Evolutionary conservation across 2,113 vertebrate genomes (phyloP).

Genomic region (Cnemophilus loriae): DNA sequence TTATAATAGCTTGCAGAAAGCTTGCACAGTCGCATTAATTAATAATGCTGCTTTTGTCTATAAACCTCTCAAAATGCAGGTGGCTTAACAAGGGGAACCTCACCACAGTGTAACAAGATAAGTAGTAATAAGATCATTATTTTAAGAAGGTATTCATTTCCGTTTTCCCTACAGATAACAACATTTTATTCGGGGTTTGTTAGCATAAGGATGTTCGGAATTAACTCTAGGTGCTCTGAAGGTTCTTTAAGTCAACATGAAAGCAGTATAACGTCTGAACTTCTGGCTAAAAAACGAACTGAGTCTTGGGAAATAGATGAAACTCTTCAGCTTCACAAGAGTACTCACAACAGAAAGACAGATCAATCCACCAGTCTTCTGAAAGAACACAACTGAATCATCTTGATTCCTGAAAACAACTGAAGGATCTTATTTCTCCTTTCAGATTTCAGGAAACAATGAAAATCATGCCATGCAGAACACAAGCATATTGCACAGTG

Average conservation of each 20-base stretch:
- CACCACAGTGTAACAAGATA: constrained; percentile 52
- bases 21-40: constrained; percentile 32
- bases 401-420: not conserved
- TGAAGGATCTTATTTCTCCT: not conserved
- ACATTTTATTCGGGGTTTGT: constrained; percentile 38
- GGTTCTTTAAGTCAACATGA: not conserved
- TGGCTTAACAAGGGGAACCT: constrained; percentile 50
- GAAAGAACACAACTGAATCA: not conserved
- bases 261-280: not conserved
- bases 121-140: constrained; percentile 56
- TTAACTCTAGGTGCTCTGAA: constrained; percentile 21
- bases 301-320: not conserved
- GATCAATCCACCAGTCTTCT: not conserved
- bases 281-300: not conserved
- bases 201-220: constrained; percentile 38
- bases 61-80: constrained; percentile 61
- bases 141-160: constrained; percentile 44
- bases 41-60: constrained; percentile 49
- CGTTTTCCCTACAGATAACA: constrained; percentile 38
- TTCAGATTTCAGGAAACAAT: not conserved
- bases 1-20: constrained; percentile 42
- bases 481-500: not conserved
- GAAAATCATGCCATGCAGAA: not conserved
- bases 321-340: not conserved
- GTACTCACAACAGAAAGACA: not conserved